Evolutionary conservation across 2,797 vertebrate genomes (phyloP), one percentile per base, ranked within the genome.

Genomic region (Gadopsis marmoratus): DNA sequence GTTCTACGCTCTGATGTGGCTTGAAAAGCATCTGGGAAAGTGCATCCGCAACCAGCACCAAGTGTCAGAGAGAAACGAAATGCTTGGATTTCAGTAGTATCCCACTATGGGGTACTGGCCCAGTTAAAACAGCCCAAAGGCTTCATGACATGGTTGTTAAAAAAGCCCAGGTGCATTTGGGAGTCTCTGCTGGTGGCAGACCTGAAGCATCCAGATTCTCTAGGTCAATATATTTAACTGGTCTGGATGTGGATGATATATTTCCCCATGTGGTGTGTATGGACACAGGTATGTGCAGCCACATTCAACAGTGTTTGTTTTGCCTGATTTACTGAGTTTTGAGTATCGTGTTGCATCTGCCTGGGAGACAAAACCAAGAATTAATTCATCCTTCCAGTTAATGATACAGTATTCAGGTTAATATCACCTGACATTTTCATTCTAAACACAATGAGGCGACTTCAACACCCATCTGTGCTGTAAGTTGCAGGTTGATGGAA

Each of bases 1-100:
- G 73, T 80, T 83, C 68, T 50, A 47, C 21, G 45, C 84, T 88
- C 71, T 90, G 81, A 88, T 86, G 86, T 86, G 80, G 74, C 68
- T 85, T 71, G 48, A 83, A 77, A 86, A 56, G 29, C 23, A 83
- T 85, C 77, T 82, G 81, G 80, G 79, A 86, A 82, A 79, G 83
- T 65, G 65, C 71, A 75, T 54, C 47, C 0, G 2, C 54, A 69
- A 76, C 71, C 58, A 54, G 69, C 74, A 80, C 58, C 35, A n/a
- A 69, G 60, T 48, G 41, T 55, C 61, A 47, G 29, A 10, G 53
- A 71, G 65, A 78, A 84, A 81, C 69, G 12, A 14, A 76, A 41
- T 5, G 14, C 66, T 61, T 33, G 68, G 48, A 75, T 65, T 74
- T 21, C 43, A 83, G 59, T 59, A 76, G 53, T 56, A 76, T 82